Evolutionary conservation across 2,113 vertebrate genomes (phyloP), one percentile per base, ranked within the genome.

Genomic region (Laticauda laticaudata): DNA sequence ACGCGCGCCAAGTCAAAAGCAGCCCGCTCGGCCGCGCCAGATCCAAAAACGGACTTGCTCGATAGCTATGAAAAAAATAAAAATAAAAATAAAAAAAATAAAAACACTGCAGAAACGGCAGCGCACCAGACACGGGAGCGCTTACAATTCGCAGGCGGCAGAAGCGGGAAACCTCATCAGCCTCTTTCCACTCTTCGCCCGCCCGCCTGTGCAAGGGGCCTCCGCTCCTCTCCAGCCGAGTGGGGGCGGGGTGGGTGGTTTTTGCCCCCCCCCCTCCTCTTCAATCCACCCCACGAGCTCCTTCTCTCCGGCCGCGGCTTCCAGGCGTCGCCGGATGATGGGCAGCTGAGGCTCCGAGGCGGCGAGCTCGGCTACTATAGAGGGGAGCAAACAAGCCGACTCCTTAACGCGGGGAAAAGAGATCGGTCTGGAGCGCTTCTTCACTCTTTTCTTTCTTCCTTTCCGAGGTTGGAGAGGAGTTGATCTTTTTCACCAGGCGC

Each of bases 81-180:
- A 39, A 39, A 39, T 39, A 39, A 39, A 39, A 39, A 39, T 39
- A 39, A 1, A 39, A 39, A 39, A 39, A 39, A 39, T 39, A 39
- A 39, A 96, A 97, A 97, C 97, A 94, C 97, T 98, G 98, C 98
- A 96, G 97, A 96, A 95, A 94, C 96, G 61, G 93, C 89, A 93
- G 95, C 93, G 94, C 92, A 92, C 88, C 95, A 91, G 95, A 93
- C 95, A 93, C 69, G 95, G 90, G 21, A 21, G 61, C 95, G 95
- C 93, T 95, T 96, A 89, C 10, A 29, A 51, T 51, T 90, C 92
- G 91, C 21, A 43, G 95, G 91, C 18, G 48, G 95, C 91, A 88
- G 87, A 95, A 94, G 93, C 95, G 93, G 90, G 94, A 93, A 94
- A 93, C 94, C 93, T 53, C 95, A 92, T 53, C 95, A 92, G 95